Conservation (phyloP, 2,113 vertebrate species). For the Aix galericulata region DNA sequence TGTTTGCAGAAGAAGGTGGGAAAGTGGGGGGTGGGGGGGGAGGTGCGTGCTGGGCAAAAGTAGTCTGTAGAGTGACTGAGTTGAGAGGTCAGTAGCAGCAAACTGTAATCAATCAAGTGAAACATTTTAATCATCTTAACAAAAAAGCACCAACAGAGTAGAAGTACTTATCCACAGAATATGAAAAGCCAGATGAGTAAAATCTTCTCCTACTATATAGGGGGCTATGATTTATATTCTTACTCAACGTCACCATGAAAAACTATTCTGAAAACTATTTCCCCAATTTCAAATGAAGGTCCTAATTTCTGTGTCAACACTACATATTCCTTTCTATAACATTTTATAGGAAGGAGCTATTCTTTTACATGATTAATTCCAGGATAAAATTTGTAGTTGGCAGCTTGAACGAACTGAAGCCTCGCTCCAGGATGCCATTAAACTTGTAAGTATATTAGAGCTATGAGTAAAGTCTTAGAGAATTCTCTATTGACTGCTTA, state of each 20-base stretch:
- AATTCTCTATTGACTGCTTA: neutral
- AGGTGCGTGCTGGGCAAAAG: neutral
- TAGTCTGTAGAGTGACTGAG: neutral
- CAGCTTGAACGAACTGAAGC: neutral
- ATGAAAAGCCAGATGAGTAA: neutral
- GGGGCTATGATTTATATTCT: neutral
- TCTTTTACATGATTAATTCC: neutral
- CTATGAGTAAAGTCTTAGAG: neutral
- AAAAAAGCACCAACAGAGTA: neutral
- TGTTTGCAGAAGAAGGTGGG: neutral
- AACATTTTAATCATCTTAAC: neutral
- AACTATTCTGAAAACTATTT: neutral
- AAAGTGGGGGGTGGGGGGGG: too few relatives aligned
- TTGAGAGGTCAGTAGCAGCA: neutral
- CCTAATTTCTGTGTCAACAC: neutral
- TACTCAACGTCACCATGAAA: neutral
- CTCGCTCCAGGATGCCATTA: accelerated
- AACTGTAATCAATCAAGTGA: neutral
- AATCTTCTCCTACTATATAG: neutral
- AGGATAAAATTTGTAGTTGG: neutral
- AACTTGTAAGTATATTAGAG: neutral
- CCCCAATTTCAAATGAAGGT: neutral
- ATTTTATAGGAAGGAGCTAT: neutral
- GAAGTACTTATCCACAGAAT: neutral
- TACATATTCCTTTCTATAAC: neutral